These are phyloP conservation scores for Erythrolamprus reginae DNA, from an alignment of 2,113 vertebrate species.

Conservation along the genomic window DNA sequence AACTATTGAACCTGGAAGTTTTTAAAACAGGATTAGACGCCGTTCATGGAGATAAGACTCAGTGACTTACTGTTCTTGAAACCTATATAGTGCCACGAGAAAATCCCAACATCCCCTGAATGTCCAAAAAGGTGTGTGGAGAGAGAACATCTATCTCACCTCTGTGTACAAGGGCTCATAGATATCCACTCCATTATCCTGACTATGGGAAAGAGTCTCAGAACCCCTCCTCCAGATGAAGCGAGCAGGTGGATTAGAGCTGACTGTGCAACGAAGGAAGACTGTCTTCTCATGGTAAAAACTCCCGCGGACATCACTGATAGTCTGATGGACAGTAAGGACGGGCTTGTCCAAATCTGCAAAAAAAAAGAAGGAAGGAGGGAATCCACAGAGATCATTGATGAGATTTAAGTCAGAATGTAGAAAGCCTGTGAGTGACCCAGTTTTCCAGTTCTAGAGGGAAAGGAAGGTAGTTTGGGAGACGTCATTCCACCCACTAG, in stretches of 20 bases:
- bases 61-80: neutral
- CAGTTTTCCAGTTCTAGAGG: neutral
- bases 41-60: neutral
- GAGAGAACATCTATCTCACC: slow-evolving; percentile 58
- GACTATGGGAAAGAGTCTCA: slow-evolving; percentile 86
- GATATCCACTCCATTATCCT: slow-evolving; percentile 97
- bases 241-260: slow-evolving; percentile 94
- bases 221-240: slow-evolving; percentile 95
- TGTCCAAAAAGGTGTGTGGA: neutral
- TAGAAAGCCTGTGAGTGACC: neutral
- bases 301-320: slow-evolving; percentile 92
- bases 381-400: slow-evolving; percentile 36
- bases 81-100: neutral
- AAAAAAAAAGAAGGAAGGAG: slow-evolving; percentile 47
- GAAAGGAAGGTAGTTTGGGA: neutral
- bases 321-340: slow-evolving; percentile 94
- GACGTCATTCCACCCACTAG: neutral
- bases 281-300: slow-evolving; percentile 99
- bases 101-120: neutral
- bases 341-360: slow-evolving; percentile 90
- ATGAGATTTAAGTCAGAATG: neutral
- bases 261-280: slow-evolving; percentile 95
- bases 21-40: neutral
- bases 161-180: slow-evolving; percentile 97
- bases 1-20: neutral